Percentiles rank a stretch among this genome's conserved stretches.
Conservation (phyloP, 2,888 invertebrate genomes). For the Lithodes maja region DNA sequence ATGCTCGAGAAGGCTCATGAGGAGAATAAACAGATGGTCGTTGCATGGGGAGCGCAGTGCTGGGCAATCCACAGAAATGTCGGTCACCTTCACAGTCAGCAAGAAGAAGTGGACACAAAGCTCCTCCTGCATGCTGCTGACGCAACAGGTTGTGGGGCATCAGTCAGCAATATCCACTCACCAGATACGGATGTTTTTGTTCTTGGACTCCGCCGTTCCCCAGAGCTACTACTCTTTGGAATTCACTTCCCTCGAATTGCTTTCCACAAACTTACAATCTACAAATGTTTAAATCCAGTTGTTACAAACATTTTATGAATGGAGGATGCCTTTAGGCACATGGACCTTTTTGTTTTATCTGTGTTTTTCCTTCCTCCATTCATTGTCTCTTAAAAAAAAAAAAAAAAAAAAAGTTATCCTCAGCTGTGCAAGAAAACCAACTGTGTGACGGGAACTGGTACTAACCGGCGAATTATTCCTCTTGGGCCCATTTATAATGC, state of each 20-base stretch:
- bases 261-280: too few species aligned
- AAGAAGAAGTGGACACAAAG: conserved; percentile 1
- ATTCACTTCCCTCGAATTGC: too few species aligned
- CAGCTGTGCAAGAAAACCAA: neutral
- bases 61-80: neutral
- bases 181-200: conserved; percentile 6
- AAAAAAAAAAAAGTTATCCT: too few species aligned
- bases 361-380: too few species aligned
- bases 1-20: neutral
- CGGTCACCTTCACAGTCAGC: neutral
- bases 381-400: too few species aligned
- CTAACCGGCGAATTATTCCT: neutral
- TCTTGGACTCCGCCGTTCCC: neutral
- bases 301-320: too few species aligned
- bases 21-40: neutral
- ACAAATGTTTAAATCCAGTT: too few species aligned
- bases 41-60: neutral
- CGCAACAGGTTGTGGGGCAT: neutral
- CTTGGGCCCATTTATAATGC: neutral
- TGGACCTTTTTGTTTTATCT: too few species aligned
- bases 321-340: too few species aligned
- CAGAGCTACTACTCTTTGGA: too few species aligned
- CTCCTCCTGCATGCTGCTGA: neutral
- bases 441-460: neutral
- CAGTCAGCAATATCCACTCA: neutral